Evolutionary conservation across 2,888 invertebrate species (phyloP), one percentile per base, ranked within the genome.

Genomic region (Scrobipalpa atriplicella): DNA sequence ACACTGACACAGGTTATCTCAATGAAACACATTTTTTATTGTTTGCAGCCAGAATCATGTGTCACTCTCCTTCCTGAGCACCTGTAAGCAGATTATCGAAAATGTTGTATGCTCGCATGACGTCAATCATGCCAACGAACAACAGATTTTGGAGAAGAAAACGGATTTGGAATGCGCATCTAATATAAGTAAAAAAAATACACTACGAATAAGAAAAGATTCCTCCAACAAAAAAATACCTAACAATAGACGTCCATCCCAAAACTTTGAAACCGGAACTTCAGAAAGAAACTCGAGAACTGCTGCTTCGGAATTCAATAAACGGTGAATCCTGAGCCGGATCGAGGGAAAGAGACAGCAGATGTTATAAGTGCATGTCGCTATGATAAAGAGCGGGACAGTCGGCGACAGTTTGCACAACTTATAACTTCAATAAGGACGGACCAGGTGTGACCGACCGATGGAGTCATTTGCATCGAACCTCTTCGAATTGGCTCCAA

Each of bases 391-490:
- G 80, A 75, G 77, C 64, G 75, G 73, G 75, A 75, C 68, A 69
- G 75, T 71, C 74, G 73, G 76, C 74, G 79, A 78, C 84, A 87
- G 86, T 90, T 89, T 86, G 89, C 86, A 84, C 85, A 92, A 92
- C 88, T 92, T 92, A 92, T 90, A 92, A 90, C 88, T 87, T 86
- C 91, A 92, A 92, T 92, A 92, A 90, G 83, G 82, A 75, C 75
- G 84, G 84, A 76, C 84, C 92, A 92, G 92, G 91, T 92, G 92
- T 82, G 87, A 82, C 84, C 85, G 81, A 76, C 80, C 82, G 75
- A 86, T 86, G 81, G 78, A 86, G 83, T 79, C 81, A 92, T 92
- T 90, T 91, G 89, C 89, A 89, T 87, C 81, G 76, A 74, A 66
- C 73, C 78, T 67, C 36, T 43, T 51, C 21, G 61, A 66, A 64